Conservation (phyloP, 2,888 invertebrate species). For the Norana najaformis region DNA sequence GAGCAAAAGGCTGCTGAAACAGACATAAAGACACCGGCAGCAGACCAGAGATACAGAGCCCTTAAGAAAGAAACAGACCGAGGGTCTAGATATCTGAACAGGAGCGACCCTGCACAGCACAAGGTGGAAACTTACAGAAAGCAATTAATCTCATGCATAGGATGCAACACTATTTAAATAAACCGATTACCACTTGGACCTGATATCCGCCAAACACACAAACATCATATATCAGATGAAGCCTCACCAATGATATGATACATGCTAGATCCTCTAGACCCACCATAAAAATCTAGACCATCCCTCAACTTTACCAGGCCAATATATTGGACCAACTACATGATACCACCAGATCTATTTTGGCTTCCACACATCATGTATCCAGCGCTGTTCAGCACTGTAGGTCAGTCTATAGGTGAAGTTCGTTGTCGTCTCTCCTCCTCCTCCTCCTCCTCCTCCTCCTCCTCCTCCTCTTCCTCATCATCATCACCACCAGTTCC, state of each 20-base stretch:
- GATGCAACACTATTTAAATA: neutral
- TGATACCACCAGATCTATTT: neutral
- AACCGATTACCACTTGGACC: neutral
- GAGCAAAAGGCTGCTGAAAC: neutral
- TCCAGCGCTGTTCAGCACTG: neutral
- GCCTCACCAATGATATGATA: neutral
- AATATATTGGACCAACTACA: neutral
- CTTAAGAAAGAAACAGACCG: neutral
- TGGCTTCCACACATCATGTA: neutral
- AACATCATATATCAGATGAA: neutral
- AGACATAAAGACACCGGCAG: neutral
- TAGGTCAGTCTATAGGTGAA: no score
- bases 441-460: no score
- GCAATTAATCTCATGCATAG: constrained; percentile 2
- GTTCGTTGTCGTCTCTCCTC: no score
- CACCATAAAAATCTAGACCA: neutral
- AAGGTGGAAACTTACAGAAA: constrained; percentile 13
- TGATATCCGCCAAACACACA: neutral
- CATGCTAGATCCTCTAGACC: neutral
- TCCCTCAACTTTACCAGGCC: neutral
- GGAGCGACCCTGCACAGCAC: neutral
- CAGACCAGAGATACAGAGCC: neutral
- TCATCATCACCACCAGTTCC: no score
- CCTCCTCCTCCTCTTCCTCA: no score
- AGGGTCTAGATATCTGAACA: neutral